Evolutionary conservation across 2,113 vertebrate genomes (phyloP), one percentile per base, ranked within the genome.

Genomic region (Plotosus lineatus): DNA sequence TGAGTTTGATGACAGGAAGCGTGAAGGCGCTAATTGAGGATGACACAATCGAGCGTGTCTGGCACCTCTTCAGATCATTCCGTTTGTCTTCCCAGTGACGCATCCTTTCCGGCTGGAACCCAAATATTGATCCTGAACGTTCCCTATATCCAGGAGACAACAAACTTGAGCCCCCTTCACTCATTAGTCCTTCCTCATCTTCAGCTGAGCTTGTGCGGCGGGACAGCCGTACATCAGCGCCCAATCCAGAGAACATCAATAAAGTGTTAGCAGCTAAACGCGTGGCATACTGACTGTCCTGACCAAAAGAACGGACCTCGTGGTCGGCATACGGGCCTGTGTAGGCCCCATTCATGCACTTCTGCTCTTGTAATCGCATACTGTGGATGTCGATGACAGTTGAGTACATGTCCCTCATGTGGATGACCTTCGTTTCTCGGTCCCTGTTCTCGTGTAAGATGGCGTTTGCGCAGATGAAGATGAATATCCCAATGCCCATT

Each of bases 341-440:
- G 79, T 91, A 95, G 50, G 92, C 46, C 46, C 93, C 90, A 0
- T 95, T 94, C 82, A 93, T 86, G 21, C 94, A 95, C 83, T 95
- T 97, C 33, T 96, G 95, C 83, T 97, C 96, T 77, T 90, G 95
- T 86, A 96, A 88, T 81, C 95, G 91, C 75, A 97, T 92, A 3
- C 95, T 95, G 83, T 99, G 98, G 88, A 99, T 95, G 90, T 99
- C 98, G 40, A 99, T 98, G 87, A 99, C 97, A 0, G 98, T 98
- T 80, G 98, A 99, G 85, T 99, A 99, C 91, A 99, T 99, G 90
- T 99, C 98, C 88, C 96, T 93, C 97, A 99, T 98, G 86, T 99
- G 98, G 89, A 99, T 99, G 77, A 99, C 95, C 91, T 98, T 99
- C n/a, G 98, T 99, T 86, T 99, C 98, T 42, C 95, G 94, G 91